Evolutionary conservation across 2,113 vertebrate genomes (phyloP).

Genomic region (Glaucomys volans): DNA sequence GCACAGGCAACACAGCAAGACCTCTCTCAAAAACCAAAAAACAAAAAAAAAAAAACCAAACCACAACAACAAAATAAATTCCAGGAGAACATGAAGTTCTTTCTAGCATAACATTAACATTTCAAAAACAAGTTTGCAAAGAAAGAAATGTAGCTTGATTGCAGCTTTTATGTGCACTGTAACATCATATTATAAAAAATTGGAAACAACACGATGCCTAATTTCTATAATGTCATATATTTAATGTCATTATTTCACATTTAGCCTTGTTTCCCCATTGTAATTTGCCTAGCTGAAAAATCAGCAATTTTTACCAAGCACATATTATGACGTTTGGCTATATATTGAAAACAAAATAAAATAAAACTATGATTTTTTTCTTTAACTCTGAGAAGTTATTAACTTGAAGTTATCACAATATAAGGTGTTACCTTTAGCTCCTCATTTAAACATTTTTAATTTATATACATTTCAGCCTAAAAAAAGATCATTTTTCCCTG

Average conservation of each 20-base stretch:
- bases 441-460: not conserved
- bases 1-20: not conserved
- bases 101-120: not conserved
- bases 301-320: not conserved
- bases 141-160: not conserved
- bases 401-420: not conserved
- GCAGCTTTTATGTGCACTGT: not conserved
- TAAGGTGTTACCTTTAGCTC: not conserved
- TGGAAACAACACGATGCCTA: not conserved
- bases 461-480: not conserved
- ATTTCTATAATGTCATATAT: not conserved
- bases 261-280: not conserved
- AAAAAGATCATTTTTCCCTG: not conserved
- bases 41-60: not conserved
- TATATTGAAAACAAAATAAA: not conserved
- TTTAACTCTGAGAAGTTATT: not conserved
- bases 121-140: not conserved
- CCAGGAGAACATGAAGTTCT: not conserved
- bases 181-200: not conserved
- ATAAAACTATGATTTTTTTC: not conserved
- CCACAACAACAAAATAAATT: not conserved
- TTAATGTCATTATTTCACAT: not conserved
- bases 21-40: not conserved
- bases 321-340: not conserved
- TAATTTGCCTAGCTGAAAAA: not conserved